phyloP scores from a whole-genome alignment of 2,113 vertebrate species.

The Hippocampus barbouri region DNA sequence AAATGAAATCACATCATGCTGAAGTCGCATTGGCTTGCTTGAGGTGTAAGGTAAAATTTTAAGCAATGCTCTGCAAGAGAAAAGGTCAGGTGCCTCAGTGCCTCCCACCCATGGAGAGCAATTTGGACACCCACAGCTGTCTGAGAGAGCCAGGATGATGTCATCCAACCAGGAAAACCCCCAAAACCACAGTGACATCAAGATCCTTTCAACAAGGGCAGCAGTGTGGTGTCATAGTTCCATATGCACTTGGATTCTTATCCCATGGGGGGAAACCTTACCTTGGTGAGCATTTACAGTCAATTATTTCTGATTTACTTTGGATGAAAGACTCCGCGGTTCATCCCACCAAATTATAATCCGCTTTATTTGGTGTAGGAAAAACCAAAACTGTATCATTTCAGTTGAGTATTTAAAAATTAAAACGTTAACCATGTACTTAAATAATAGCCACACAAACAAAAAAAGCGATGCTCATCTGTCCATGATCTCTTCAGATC shows the following conservation, averaged over 20 bases:
- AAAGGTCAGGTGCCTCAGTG: slow-evolving; percentile 27
- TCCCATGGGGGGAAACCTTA: slow-evolving; percentile 1
- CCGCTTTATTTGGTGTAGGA: no score
- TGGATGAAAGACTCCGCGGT: neutral
- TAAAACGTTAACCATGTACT: neutral
- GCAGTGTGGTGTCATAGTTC: slow-evolving; percentile 38
- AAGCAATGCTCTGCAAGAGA: slow-evolving; percentile 27
- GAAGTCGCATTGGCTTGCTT: slow-evolving; percentile 24
- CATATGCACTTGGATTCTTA: slow-evolving; percentile 20
- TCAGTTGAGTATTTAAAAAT: neutral
- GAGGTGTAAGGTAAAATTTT: slow-evolving; percentile 47
- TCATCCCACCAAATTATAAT: neutral
- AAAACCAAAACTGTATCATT: neutral
- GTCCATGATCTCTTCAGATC: no score
- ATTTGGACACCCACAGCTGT: slow-evolving; percentile 22
- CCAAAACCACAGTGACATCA: slow-evolving; percentile 27
- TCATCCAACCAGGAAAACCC: slow-evolving; percentile 44
- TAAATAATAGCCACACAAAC: no score
- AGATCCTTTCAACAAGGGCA: slow-evolving; percentile 31
- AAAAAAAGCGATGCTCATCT: no score
- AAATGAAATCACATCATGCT: slow-evolving; percentile 2
- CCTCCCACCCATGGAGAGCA: slow-evolving; percentile 33
- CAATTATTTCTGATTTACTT: neutral
- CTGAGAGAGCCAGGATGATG: slow-evolving; percentile 32
- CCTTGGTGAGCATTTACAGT: neutral